Evolutionary conservation across 1,140 invertebrate species (phyloP), one percentile per base, ranked within the genome.

Genomic region (Dreissena polymorpha): DNA sequence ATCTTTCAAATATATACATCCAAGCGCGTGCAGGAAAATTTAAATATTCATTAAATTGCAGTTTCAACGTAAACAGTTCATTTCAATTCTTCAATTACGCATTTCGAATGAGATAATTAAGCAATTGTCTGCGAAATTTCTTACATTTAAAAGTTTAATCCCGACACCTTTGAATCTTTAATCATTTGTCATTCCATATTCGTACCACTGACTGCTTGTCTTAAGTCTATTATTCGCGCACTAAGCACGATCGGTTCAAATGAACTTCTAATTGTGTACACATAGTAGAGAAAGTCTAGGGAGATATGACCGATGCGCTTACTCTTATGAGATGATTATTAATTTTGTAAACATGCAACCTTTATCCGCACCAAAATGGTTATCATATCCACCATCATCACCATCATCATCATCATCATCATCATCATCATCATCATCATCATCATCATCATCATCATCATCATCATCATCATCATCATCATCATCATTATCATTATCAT

Each of bases 1-100:
- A 39, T 39, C 39, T 39, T 39, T 39, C 39, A 39, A 39, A 39
- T 39, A 39, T 39, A 39, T 39, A 39, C 39, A 57, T 63, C 60
- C 63, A 21, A 10, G 63, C 73, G 50, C 50, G 27, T 63, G 49
- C 60, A 75, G 16, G 57, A 55, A 63, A 39, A 64, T 60, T 65
- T 63, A 75, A 75, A 65, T 75, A 75, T 75, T 75, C 60, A 75
- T 75, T 75, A 60, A 65, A 75, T 39, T 13, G 49, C 57, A 65
- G 60, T 75, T 75, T 63, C 60, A 75, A 64, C 63, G 73, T 75
- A 75, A 75, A 75, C 73, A 75, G 13, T 64, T 64, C 73, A 39
- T 65, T 65, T 64, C 27, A 65, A 18, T 65, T 57, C 27, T 75
- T 75, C 63, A 75, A 75, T 75, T 75, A 10, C 27, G 55, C 27